Conservation (phyloP, 2,113 vertebrate genomes). For the Brachyistius frenatus region DNA sequence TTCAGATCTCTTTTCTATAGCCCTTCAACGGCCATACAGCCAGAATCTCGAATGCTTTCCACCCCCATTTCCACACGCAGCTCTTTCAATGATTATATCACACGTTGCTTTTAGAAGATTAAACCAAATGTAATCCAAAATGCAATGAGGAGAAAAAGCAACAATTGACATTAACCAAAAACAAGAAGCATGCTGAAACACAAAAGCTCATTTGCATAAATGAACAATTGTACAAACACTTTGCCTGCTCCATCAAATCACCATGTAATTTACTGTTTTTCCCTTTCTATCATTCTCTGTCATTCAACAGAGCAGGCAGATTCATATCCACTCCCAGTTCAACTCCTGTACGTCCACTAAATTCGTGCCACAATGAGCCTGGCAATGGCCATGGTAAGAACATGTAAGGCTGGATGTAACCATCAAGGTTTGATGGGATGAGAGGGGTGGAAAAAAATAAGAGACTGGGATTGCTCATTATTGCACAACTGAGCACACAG, state of each 20-base stretch:
- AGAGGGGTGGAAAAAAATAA: conserved; percentile 24
- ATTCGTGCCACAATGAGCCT: conserved; percentile 11
- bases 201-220: conserved; percentile 19
- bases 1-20: conserved; percentile 57
- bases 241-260: conserved; percentile 2
- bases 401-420: conserved; percentile 23
- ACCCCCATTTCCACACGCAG: conserved; percentile 65
- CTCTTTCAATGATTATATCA: conserved; percentile 66
- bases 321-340: conserved; percentile 9
- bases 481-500: conserved; percentile 39
- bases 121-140: conserved; percentile 63
- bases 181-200: conserved; percentile 14
- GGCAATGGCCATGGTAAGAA: conserved; percentile 23
- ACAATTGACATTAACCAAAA: conserved; percentile 31
- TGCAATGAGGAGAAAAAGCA: conserved; percentile 27
- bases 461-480: conserved; percentile 40
- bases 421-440: conserved; percentile 31
- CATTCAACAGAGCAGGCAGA: conserved; percentile 22
- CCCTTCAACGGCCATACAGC: conserved; percentile 39
- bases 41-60: conserved; percentile 60
- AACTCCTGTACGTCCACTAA: conserved; percentile 5
- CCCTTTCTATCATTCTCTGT: conserved; percentile 4
- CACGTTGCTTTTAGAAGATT: conserved; percentile 68
- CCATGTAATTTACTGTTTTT: conserved; percentile 14
- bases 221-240: background rate